These are phyloP conservation scores for Andrena marginata DNA, from an alignment of 2,888 invertebrate species.

Conservation along the genomic window DNA sequence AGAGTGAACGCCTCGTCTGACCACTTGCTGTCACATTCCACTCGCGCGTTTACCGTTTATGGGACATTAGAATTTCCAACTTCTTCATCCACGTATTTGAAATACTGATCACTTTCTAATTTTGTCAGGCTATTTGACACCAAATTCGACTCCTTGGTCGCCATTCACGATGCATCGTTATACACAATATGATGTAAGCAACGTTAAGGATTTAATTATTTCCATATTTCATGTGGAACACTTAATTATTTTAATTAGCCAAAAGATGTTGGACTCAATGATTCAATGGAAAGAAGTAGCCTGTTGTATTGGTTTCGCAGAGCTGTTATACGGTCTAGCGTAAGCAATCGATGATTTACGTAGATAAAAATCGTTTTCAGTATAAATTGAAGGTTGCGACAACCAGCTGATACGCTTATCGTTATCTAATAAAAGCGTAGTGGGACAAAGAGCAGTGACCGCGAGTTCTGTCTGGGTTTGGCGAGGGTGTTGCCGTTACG, in stretches of 20 bases:
- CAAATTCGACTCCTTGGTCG: too few species aligned
- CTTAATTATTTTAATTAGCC: too few species aligned
- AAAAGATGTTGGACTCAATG: too few species aligned
- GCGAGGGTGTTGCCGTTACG: constrained; percentile 72
- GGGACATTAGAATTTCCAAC: not conserved
- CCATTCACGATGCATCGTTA: too few species aligned
- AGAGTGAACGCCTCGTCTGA: constrained; percentile 5
- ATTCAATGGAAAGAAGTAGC: too few species aligned
- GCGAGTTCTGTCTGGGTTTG: constrained; percentile 64
- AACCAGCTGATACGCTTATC: constrained; percentile 18
- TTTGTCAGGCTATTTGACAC: too few species aligned
- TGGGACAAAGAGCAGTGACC: constrained; percentile 69
- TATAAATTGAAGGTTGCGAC: not conserved
- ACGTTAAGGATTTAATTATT: too few species aligned
- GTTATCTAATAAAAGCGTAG: constrained; percentile 43
- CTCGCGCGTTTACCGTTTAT: constrained; percentile 7
- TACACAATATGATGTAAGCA: too few species aligned
- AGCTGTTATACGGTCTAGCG: not conserved
- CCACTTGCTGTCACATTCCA: constrained; percentile 16
- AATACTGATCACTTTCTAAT: too few species aligned
- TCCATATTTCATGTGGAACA: too few species aligned
- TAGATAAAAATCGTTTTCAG: not conserved
- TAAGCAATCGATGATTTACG: not conserved
- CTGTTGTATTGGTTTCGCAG: not conserved
- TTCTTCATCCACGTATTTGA: not conserved